These are phyloP conservation scores for Drosophila austrosaltans DNA, from an alignment of 2,888 invertebrate genomes.

Conservation along the genomic window DNA sequence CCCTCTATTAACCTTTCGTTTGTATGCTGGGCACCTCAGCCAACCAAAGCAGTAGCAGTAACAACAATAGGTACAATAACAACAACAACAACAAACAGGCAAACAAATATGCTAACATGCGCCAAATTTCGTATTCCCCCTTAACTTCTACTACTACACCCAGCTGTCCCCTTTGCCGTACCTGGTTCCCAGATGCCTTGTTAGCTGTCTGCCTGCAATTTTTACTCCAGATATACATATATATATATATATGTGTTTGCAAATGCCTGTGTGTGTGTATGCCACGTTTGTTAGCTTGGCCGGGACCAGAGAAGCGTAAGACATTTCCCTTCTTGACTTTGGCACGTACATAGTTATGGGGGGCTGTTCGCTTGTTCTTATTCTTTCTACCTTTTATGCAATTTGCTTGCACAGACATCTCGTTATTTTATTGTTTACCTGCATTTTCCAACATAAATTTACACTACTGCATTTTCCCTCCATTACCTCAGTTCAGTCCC, in stretches of 20 bases:
- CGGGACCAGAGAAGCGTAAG: constrained; percentile 66
- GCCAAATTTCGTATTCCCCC: constrained; percentile 40
- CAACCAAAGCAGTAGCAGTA: neutral
- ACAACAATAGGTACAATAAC: constrained; percentile 27
- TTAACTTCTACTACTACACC: neutral
- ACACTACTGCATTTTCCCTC: constrained; percentile 24
- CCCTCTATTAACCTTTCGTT: constrained; percentile 15
- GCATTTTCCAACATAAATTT: constrained; percentile 65
- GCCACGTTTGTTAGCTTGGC: constrained; percentile 70
- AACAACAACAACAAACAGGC: constrained; percentile 41
- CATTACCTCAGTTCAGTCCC: neutral
- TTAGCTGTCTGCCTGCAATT: constrained; percentile 51
- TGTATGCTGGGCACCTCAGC: constrained; percentile 23
- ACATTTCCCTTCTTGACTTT: constrained; percentile 68
- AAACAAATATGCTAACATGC: constrained; percentile 58
- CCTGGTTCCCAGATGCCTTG: constrained; percentile 56
- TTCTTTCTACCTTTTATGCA: constrained; percentile 57
- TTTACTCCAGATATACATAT: neutral
- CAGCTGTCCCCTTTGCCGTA: neutral
- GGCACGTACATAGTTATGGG: constrained; percentile 56
- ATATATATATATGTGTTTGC: constrained; percentile 21
- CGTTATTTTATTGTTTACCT: constrained; percentile 77
- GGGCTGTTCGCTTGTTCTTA: neutral
- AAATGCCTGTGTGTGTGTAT: constrained; percentile 30
- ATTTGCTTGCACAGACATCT: constrained; percentile 71